Evolutionary conservation across 2,113 vertebrate genomes (phyloP).

Genomic region (Promerops cafer): DNA sequence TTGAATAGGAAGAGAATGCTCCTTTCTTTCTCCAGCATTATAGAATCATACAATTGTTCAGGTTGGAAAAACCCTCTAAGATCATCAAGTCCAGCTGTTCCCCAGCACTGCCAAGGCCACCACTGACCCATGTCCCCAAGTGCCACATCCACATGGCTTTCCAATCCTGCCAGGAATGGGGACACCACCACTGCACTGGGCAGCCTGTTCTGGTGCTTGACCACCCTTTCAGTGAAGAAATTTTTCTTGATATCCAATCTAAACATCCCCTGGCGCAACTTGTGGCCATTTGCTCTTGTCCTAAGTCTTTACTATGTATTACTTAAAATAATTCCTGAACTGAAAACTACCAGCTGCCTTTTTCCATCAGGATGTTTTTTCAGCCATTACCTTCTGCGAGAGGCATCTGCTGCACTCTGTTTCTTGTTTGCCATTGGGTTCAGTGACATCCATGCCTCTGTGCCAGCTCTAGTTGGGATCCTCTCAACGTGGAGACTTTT

Average conservation of each 20-base stretch:
- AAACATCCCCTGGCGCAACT: background rate
- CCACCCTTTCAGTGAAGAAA: background rate
- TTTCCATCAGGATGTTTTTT: background rate
- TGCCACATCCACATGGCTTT: background rate
- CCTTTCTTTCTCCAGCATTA: background rate
- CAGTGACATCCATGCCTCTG: background rate
- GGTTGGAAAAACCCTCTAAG: background rate
- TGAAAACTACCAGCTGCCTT: background rate
- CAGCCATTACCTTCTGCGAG: background rate
- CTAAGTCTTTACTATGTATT: rapidly evolving
- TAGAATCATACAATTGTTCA: background rate
- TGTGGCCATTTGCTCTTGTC: rapidly evolving
- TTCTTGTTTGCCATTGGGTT: background rate
- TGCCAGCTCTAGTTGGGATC: background rate
- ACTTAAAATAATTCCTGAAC: background rate
- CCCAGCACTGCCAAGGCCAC: background rate
- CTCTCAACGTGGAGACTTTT: background rate
- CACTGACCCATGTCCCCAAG: background rate
- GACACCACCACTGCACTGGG: background rate
- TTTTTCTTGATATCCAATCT: background rate
- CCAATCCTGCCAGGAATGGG: background rate
- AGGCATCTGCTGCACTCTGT: background rate
- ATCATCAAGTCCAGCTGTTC: rapidly evolving
- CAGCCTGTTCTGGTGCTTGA: background rate
- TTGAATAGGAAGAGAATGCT: background rate